Evolutionary conservation across 2,888 invertebrate genomes (phyloP).

Genomic region (Aporophyla lueneburgensis): DNA sequence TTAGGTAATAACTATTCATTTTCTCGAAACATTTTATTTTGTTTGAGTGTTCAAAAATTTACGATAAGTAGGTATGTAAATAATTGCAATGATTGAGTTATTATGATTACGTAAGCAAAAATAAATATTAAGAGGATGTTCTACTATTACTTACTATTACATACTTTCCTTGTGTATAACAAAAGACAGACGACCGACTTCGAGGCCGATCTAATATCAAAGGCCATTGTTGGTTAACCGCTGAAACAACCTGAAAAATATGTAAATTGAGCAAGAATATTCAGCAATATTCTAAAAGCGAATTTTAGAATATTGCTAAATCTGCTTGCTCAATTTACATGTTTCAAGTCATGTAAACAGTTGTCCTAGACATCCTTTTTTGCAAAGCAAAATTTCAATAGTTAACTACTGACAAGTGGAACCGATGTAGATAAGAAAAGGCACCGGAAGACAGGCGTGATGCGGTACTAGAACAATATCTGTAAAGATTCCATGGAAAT

Average conservation of each 20-base stretch:
- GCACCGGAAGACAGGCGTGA: too few species aligned
- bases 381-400: constrained; percentile 5
- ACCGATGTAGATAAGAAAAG: neutral
- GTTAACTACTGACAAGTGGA: neutral
- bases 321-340: too few species aligned
- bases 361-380: too few species aligned
- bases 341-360: too few species aligned
- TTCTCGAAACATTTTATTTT: neutral
- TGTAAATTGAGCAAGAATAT: neutral
- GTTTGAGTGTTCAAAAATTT: neutral
- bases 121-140: neutral
- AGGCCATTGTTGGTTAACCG: neutral
- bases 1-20: neutral
- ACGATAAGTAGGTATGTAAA: neutral
- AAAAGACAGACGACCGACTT: neutral
- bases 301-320: too few species aligned
- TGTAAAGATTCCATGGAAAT: too few species aligned
- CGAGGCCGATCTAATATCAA: neutral
- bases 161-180: neutral
- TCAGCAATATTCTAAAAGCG: constrained; percentile 8
- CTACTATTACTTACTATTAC: too few species aligned
- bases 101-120: neutral
- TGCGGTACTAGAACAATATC: too few species aligned
- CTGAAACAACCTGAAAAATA: constrained; percentile 12
- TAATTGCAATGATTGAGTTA: neutral